phyloP scores from a whole-genome alignment of 2,797 vertebrate species.

The Martes flavigula region DNA sequence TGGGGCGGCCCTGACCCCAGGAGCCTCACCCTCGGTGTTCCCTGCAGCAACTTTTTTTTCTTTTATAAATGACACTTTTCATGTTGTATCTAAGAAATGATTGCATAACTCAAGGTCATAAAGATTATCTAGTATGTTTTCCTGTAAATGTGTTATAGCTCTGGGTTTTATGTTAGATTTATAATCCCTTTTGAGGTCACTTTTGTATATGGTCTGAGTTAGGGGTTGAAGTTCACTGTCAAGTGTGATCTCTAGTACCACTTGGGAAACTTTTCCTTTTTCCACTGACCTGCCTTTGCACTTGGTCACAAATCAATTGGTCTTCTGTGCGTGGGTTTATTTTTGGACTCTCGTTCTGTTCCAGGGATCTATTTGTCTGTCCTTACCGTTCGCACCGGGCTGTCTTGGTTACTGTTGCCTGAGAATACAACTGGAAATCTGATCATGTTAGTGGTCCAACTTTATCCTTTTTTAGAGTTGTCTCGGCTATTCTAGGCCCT shows the following conservation, averaged over 20 bases:
- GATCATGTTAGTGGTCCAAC: no score
- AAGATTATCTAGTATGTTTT: neutral
- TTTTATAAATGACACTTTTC: neutral
- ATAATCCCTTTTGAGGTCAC: neutral
- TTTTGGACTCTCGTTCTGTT: neutral
- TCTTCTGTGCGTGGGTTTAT: rapidly evolving
- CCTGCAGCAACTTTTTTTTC: neutral
- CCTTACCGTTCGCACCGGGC: no score
- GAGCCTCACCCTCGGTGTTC: neutral
- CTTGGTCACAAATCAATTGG: neutral
- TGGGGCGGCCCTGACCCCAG: rapidly evolving
- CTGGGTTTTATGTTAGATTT: neutral
- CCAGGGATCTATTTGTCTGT: neutral
- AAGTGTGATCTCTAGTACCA: rapidly evolving
- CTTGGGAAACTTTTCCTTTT: neutral
- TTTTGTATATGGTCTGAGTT: neutral
- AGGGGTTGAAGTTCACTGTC: neutral
- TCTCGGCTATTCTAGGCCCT: neutral
- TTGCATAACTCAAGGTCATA: neutral
- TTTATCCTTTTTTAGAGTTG: neutral
- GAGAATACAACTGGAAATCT: neutral
- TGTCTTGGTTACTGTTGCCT: no score
- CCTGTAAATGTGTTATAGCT: neutral
- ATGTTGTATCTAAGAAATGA: neutral
- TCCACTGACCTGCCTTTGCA: neutral